Percentiles rank a stretch among this genome's conserved stretches.
phyloP scores from a whole-genome alignment of 2,113 vertebrate genomes.

The Tetraodon nigroviridis region DNA sequence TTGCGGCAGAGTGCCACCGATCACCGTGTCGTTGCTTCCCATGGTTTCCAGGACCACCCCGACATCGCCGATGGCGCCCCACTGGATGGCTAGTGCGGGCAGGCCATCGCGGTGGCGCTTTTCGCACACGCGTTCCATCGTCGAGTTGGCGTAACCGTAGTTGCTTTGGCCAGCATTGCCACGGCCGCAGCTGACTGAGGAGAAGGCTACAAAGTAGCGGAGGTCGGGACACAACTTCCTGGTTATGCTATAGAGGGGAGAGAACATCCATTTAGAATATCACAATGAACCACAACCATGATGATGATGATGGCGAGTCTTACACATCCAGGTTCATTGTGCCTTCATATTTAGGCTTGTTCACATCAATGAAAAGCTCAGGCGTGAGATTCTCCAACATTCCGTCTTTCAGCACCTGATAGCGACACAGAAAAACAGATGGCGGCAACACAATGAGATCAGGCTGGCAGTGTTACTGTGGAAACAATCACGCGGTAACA shows the following conservation, averaged over 20 bases:
- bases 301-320: neutral
- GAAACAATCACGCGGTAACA: neutral
- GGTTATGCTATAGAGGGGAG: slow-evolving; percentile 69
- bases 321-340: slow-evolving; percentile 89
- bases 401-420: slow-evolving; percentile 84
- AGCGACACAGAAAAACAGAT: neutral
- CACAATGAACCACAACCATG: neutral
- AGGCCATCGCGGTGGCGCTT: slow-evolving; percentile 78
- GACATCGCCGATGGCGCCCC: slow-evolving; percentile 95
- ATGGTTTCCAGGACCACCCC: slow-evolving; percentile 84
- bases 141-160: slow-evolving; percentile 95
- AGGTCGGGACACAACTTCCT: slow-evolving; percentile 84
- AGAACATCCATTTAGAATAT: neutral
- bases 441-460: neutral
- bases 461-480: neutral
- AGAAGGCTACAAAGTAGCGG: slow-evolving; percentile 91
- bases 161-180: slow-evolving; percentile 93
- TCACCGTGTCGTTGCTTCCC: slow-evolving; percentile 78
- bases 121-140: slow-evolving; percentile 97
- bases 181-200: slow-evolving; percentile 92
- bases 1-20: slow-evolving; percentile 88
- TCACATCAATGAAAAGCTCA: slow-evolving; percentile 83
- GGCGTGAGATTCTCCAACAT: slow-evolving; percentile 91
- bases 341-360: slow-evolving; percentile 86
- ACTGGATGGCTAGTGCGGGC: slow-evolving; percentile 89